These are phyloP conservation scores for Salminus brasiliensis DNA, from an alignment of 2,113 vertebrate genomes.

Conservation along the genomic window DNA sequence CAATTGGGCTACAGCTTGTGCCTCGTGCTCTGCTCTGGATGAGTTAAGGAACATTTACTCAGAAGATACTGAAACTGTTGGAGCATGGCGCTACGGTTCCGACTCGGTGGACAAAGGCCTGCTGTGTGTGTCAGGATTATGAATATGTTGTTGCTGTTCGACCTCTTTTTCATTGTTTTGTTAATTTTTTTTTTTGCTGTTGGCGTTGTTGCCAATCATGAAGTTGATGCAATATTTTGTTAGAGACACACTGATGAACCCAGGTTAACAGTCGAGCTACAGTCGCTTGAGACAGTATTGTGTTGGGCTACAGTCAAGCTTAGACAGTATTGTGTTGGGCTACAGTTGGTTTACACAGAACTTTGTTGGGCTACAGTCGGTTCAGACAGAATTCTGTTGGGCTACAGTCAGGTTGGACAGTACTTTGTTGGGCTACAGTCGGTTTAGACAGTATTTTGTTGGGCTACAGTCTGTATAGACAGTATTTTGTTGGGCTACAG, in stretches of 20 bases:
- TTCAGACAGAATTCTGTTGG: too few relatives aligned
- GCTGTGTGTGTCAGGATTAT: not conserved
- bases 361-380: too few relatives aligned
- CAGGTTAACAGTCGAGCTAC: not conserved
- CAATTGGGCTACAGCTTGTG: constrained; percentile 58
- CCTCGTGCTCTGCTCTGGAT: constrained; percentile 45
- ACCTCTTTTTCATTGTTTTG: not conserved
- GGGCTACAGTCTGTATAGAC: too few relatives aligned
- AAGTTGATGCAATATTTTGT: not conserved
- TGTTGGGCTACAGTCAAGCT: too few relatives aligned
- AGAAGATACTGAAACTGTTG: not conserved
- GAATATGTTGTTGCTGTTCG: not conserved
- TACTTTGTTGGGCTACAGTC: too few relatives aligned
- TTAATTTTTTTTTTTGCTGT: too few relatives aligned
- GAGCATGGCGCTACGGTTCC: not conserved
- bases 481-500: too few relatives aligned
- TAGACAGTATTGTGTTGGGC: too few relatives aligned
- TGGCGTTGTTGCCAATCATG: not conserved
- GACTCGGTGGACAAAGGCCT: not conserved
- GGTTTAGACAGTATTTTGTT: too few relatives aligned
- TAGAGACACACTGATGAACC: not conserved
- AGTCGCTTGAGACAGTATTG: too few relatives aligned
- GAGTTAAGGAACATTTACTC: constrained; percentile 11
- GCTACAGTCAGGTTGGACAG: too few relatives aligned
- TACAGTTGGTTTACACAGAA: too few relatives aligned